These are phyloP conservation scores for Cryptotermes secundus DNA, from an alignment of 1,140 invertebrate species.

Conservation along the genomic window DNA sequence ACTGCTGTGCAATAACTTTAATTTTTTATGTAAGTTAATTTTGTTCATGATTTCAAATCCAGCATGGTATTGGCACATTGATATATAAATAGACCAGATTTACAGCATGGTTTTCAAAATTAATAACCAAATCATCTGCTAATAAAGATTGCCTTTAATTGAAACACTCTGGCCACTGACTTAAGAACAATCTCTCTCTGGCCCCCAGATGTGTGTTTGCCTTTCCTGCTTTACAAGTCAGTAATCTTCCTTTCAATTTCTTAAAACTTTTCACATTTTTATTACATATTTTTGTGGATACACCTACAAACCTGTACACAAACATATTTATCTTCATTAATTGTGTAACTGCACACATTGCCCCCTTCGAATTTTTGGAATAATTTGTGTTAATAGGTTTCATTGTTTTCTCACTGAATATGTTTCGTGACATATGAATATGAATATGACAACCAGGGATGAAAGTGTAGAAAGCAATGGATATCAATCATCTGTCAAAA, in stretches of 20 bases:
- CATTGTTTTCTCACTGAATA: conserved; percentile 26
- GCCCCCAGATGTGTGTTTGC: background rate
- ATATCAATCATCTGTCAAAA: too few relatives aligned
- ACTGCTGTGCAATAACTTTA: conserved; percentile 32
- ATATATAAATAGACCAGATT: background rate
- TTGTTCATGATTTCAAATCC: conserved; percentile 31
- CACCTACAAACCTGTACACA: background rate
- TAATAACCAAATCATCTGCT: background rate
- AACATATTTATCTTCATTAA: background rate
- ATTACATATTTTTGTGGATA: background rate
- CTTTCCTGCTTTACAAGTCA: background rate
- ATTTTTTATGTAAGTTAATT: conserved; percentile 38
- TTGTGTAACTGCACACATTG: background rate
- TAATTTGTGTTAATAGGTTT: conserved; percentile 14
- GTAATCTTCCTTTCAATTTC: background rate
- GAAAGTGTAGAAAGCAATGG: too few relatives aligned
- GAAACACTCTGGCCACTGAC: background rate
- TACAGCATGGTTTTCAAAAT: background rate
- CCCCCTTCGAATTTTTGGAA: background rate
- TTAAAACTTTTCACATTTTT: too few relatives aligned
- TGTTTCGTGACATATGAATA: conserved; percentile 18
- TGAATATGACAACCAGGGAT: background rate
- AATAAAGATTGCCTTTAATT: background rate
- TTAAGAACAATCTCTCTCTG: background rate
- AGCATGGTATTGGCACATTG: conserved; percentile 22